These are phyloP conservation scores for Syritta pipiens DNA, from an alignment of 2,888 invertebrate genomes.

Conservation along the genomic window DNA sequence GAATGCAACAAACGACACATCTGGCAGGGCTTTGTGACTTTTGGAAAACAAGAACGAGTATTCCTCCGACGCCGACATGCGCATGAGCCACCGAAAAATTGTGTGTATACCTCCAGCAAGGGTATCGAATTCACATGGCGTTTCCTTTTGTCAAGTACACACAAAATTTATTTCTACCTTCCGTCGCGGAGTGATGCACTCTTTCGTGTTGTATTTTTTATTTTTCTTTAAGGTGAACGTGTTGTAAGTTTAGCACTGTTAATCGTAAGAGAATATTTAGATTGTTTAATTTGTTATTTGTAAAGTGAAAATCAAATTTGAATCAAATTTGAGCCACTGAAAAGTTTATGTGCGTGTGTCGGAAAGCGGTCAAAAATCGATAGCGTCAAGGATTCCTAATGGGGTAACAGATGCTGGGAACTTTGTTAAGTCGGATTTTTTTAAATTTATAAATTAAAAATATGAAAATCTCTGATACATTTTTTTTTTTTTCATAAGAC, in stretches of 20 bases:
- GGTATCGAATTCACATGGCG: conserved; percentile 38
- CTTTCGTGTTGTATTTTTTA: conserved; percentile 1
- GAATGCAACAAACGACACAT: not conserved
- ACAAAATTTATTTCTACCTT: conserved; percentile 40
- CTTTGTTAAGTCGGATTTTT: not conserved
- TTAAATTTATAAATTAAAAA: not conserved
- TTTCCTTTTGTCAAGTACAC: conserved; percentile 47
- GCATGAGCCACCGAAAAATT: no score
- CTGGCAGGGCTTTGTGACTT: conserved; percentile 48
- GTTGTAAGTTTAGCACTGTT: no score
- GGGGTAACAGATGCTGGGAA: conserved; percentile 51
- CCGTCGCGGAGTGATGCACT: conserved; percentile 16
- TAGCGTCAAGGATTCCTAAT: conserved; percentile 49
- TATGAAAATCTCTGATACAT: no score
- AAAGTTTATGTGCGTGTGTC: no score
- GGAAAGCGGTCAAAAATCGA: conserved; percentile 59
- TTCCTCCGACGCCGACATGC: conserved; percentile 32
- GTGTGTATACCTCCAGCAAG: no score
- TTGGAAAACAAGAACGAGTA: conserved; percentile 38
- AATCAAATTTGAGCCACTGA: no score
- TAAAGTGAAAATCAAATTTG: no score
- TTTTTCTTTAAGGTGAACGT: conserved; percentile 25
- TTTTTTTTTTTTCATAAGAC: not conserved
- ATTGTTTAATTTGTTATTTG: no score
- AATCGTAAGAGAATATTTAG: no score